phyloP scores from a whole-genome alignment of 2,797 vertebrate genomes.

The Luscinia luscinia region DNA sequence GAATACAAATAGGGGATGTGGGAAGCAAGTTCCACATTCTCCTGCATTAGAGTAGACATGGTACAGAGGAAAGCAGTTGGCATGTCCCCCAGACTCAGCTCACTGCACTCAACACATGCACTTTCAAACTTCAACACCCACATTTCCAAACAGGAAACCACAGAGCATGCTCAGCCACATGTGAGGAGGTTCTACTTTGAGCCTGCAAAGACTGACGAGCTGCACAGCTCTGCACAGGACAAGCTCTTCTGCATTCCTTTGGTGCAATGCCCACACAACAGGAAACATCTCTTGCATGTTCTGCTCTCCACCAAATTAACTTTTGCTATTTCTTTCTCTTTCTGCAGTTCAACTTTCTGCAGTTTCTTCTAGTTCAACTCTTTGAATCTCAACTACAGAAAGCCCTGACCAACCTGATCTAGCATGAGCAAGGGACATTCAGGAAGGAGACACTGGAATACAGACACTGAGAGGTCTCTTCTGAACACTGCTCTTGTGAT shows the following conservation, averaged over 20 bases:
- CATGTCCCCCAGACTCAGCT: not conserved
- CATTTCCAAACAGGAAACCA: slow-evolving; percentile 1
- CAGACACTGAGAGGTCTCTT: not conserved
- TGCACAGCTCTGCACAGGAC: not conserved
- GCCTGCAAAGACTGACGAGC: not conserved
- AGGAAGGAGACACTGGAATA: not conserved
- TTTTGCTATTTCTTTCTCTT: not conserved
- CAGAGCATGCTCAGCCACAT: not conserved
- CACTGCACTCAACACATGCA: not conserved
- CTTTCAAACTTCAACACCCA: not conserved
- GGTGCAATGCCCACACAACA: not conserved
- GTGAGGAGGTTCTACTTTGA: not conserved
- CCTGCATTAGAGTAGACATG: fast-evolving
- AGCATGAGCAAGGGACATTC: not conserved
- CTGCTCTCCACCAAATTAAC: not conserved
- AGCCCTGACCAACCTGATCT: not conserved
- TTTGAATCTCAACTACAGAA: not conserved
- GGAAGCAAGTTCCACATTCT: not conserved
- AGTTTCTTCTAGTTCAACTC: not conserved
- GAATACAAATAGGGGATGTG: not conserved
- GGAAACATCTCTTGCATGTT: not conserved
- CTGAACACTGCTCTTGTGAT: not conserved
- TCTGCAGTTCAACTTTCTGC: not conserved
- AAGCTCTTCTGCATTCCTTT: not conserved
- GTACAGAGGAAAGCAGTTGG: not conserved